A percentile compares a stretch with the other conserved stretches of the same genome.
Conservation (phyloP, 2,113 vertebrate genomes). For the Psittacus erithacus region DNA sequence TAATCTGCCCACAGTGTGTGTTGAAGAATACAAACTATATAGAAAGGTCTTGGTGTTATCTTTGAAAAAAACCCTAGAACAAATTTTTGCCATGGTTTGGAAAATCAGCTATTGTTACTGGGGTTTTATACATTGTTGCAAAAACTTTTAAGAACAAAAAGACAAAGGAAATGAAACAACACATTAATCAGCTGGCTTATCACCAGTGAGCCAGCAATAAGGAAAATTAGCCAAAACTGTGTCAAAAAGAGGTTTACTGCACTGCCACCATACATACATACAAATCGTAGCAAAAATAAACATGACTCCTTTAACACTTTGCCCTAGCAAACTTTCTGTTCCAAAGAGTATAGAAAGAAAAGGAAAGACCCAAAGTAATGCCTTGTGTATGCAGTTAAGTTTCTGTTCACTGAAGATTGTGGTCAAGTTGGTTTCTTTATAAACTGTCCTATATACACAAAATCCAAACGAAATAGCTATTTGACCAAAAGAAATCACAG, state of each 20-base stretch:
- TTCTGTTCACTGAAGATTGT: background rate
- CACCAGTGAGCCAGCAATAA: background rate
- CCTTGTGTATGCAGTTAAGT: background rate
- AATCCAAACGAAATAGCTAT: background rate
- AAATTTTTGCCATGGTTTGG: background rate
- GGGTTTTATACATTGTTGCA: background rate
- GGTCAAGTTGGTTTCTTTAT: background rate
- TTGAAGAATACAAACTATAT: background rate
- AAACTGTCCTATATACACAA: background rate
- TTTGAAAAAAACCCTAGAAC: background rate
- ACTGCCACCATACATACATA: background rate
- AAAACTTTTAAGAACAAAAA: constrained; percentile 15
- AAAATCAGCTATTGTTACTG: background rate
- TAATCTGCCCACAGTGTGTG: background rate
- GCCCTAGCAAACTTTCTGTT: background rate
- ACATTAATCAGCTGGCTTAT: background rate
- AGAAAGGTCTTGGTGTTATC: background rate
- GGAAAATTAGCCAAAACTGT: background rate
- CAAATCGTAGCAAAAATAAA: background rate
- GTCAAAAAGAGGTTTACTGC: background rate
- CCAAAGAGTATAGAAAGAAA: background rate
- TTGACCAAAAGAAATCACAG: background rate
- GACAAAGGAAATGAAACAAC: background rate
- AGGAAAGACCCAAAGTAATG: background rate
- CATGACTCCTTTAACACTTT: background rate